These are phyloP conservation scores for Oostethus manadensis DNA, from an alignment of 2,113 vertebrate genomes.

Conservation along the genomic window DNA sequence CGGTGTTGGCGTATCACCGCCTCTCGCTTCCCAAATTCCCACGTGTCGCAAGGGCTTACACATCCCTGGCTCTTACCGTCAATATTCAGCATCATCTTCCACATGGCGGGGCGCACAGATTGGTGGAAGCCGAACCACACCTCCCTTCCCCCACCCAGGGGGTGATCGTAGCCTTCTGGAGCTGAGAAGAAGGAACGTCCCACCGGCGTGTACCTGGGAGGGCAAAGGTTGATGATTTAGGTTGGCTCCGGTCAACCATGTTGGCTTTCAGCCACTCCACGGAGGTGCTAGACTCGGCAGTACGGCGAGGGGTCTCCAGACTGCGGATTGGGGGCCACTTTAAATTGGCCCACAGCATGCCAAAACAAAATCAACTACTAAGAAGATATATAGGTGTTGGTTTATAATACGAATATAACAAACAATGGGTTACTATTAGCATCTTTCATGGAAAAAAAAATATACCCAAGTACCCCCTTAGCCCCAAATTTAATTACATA, in stretches of 20 bases:
- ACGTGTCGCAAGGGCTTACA: constrained; percentile 5
- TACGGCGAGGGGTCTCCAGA: too few species aligned
- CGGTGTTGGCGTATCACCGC: constrained; percentile 12
- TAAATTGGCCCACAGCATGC: too few species aligned
- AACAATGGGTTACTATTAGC: too few species aligned
- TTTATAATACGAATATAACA: too few species aligned
- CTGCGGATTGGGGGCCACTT: too few species aligned
- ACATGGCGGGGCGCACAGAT: constrained; percentile 97
- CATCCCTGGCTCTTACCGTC: constrained; percentile 78
- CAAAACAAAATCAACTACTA: too few species aligned
- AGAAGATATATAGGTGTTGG: too few species aligned
- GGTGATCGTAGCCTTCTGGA: constrained; percentile 97
- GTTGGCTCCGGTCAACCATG: not conserved
- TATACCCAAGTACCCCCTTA: too few species aligned
- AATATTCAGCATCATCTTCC: constrained; percentile 99
- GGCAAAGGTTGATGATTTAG: constrained; percentile 5
- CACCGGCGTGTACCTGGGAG: constrained; percentile 89
- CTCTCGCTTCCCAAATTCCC: constrained; percentile 11
- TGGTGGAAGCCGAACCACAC: constrained; percentile 99
- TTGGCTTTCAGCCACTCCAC: not conserved
- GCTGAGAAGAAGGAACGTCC: constrained; percentile 99
- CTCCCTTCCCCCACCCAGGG: constrained; percentile 93
- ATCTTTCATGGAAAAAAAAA: too few species aligned
- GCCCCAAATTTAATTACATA: too few species aligned
- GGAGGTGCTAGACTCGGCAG: too few species aligned